Percentiles rank a stretch among this genome's conserved stretches.
Evolutionary conservation across 2,113 vertebrate genomes (phyloP).

Genomic region (Boulengeromyrus knoepffleri): DNA sequence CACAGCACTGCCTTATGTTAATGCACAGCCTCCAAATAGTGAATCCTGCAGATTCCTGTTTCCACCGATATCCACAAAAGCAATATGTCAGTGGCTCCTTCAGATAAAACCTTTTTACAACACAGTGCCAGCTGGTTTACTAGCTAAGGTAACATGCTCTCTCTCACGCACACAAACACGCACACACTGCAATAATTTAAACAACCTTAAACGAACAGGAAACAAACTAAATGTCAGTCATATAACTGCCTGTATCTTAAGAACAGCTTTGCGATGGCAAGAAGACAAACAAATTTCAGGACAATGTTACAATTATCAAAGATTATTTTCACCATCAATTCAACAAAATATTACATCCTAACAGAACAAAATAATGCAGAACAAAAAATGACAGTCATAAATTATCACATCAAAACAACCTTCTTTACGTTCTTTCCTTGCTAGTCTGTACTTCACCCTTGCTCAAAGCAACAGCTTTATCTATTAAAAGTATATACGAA

Average conservation of each 20-base stretch:
- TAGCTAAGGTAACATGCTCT: conserved; percentile 35
- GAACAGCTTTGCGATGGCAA: background rate
- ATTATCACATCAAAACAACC: background rate
- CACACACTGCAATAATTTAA: conserved; percentile 53
- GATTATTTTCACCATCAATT: background rate
- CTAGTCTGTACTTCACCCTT: conserved; percentile 24
- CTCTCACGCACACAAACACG: background rate
- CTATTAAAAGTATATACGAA: background rate
- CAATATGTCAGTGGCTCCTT: background rate
- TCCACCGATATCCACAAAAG: background rate
- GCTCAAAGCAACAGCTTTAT: conserved; percentile 22
- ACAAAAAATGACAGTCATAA: background rate
- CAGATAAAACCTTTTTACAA: conserved; percentile 17
- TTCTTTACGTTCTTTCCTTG: conserved; percentile 21
- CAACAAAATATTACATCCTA: background rate
- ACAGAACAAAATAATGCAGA: background rate
- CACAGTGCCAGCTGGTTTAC: conserved; percentile 65
- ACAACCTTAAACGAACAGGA: conserved; percentile 23
- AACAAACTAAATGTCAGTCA: background rate
- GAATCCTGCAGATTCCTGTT: background rate
- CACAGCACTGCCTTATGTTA: background rate
- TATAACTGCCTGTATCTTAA: background rate
- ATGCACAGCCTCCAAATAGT: background rate
- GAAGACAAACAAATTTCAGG: background rate
- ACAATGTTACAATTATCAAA: background rate